Conservation (phyloP, 2,113 vertebrate genomes). For the Vicugna pacos region DNA sequence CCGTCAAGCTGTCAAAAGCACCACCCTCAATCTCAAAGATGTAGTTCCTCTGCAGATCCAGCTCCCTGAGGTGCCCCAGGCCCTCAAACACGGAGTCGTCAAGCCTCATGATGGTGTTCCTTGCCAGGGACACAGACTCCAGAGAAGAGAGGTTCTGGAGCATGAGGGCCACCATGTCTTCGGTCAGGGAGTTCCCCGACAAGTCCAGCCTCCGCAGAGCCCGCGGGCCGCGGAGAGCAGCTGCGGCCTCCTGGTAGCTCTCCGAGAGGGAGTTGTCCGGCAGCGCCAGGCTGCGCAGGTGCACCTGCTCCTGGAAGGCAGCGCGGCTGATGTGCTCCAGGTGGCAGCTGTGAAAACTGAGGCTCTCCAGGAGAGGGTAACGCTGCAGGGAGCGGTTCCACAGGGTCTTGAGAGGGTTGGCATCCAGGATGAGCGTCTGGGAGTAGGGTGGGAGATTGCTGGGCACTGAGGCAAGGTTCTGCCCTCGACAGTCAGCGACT, state of each 20-base stretch:
- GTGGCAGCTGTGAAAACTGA: constrained; percentile 90
- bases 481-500: constrained; percentile 87
- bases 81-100: constrained; percentile 90
- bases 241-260: constrained; percentile 86
- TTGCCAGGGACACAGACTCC: constrained; percentile 92
- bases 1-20: constrained; percentile 90
- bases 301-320: constrained; percentile 86
- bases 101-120: constrained; percentile 92
- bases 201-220: constrained; percentile 90
- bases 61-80: constrained; percentile 90
- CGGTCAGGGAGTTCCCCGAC: constrained; percentile 92
- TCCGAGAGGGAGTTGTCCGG: constrained; percentile 90
- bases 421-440: constrained; percentile 90
- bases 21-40: constrained; percentile 94
- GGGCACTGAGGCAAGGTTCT: constrained; percentile 87
- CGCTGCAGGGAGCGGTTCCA: constrained; percentile 85
- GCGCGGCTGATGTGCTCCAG: constrained; percentile 85
- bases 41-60: constrained; percentile 94
- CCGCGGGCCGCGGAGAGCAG: constrained; percentile 87
- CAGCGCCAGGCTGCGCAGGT: constrained; percentile 89
- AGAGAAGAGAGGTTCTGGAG: constrained; percentile 92
- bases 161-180: constrained; percentile 89
- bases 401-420: constrained; percentile 91
- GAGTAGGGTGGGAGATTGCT: constrained; percentile 81
- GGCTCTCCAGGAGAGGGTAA: constrained; percentile 88